These are phyloP conservation scores for Fistularia commersonii DNA, from an alignment of 2,797 vertebrate genomes.

Conservation along the genomic window DNA sequence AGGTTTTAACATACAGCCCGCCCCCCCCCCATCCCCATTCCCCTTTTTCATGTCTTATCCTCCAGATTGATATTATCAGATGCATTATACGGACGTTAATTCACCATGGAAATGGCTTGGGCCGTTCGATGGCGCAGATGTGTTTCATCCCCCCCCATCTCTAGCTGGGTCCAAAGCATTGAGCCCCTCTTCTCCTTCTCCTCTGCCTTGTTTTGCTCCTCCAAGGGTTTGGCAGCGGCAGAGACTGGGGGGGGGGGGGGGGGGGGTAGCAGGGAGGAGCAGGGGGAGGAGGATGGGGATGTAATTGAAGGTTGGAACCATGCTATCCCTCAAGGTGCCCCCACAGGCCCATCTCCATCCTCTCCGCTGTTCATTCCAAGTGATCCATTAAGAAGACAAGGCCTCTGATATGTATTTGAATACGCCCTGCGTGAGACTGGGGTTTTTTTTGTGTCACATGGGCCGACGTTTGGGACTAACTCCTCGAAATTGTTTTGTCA, in stretches of 20 bases:
- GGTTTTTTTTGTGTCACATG: conserved; percentile 70
- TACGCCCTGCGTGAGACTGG: too few species aligned
- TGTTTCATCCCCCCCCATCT: conserved; percentile 79
- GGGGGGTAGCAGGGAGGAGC: conserved; percentile 64
- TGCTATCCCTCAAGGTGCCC: conserved; percentile 87
- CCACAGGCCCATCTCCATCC: conserved; percentile 81
- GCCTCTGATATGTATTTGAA: conserved; percentile 79
- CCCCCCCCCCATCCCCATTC: conserved; percentile 21
- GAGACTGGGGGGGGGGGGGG: conserved; percentile 33
- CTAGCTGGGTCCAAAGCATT: conserved; percentile 68
- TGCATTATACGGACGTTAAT: conserved; percentile 98
- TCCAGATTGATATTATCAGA: conserved; percentile 94
- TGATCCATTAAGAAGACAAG: conserved; percentile 65
- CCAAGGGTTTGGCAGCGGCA: conserved; percentile 81
- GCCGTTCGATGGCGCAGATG: conserved; percentile 92
- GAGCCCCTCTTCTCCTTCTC: conserved; percentile 67
- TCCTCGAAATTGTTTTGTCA: conserved; percentile 54
- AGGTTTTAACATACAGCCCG: conserved; percentile 46
- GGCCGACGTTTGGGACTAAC: conserved; percentile 51
- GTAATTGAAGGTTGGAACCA: conserved; percentile 83
- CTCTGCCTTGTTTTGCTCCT: conserved; percentile 74
- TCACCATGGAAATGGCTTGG: conserved; percentile 96
- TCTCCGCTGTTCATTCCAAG: conserved; percentile 81
- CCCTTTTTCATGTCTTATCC: conserved; percentile 68
- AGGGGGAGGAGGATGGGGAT: conserved; percentile 66